Evolutionary conservation across 2,888 invertebrate genomes (phyloP), one percentile per base, ranked within the genome.

Genomic region (Nemurella pictetii): DNA sequence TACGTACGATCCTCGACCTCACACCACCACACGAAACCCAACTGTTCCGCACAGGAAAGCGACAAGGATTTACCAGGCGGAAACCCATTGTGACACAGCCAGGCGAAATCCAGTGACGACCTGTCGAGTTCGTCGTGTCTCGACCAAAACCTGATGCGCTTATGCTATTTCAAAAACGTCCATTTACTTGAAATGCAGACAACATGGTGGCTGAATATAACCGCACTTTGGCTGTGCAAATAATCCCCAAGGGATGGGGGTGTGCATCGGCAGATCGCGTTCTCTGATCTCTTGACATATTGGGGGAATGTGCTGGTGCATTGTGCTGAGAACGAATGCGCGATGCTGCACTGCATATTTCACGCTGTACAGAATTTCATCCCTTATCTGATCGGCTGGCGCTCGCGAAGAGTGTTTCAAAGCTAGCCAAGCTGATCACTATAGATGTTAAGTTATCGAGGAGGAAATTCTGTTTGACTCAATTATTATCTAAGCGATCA

Each of bases 71-170:
- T 55, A 55, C 55, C 55, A 55, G 55, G 15, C 55, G 55, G 55
- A 55, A 55, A 55, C 55, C 55, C 20, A 55, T 55, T 55, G 55
- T 55, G 20, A 55, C 15, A 55, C 55, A 75, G 26, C 25, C n/a
- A 75, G 26, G 75, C 12, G 75, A 75, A 75, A 27, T 25, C 75
- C 75, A 28, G 26, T 75, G 75, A 75, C 26, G 75, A 75, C 75
- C 75, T 75, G 75, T 75, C 75, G 75, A 75, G 75, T 20, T 9
- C 27, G 75, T 75, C 75, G 12, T 73, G 7, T 27, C 75, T 27
- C 20, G 55, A 73, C 20, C 25, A 75, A 75, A 75, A 75, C 75
- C 75, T 75, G 75, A 75, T 75, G 28, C 75, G 25, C 75, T 75
- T n/a, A 75, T 75, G 28, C 75, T 26, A 75, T 75, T 75, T 75